Percentiles rank a stretch among this genome's conserved stretches.
Conservation (phyloP, 2,113 vertebrate species). For the Pygoscelis adeliae region DNA sequence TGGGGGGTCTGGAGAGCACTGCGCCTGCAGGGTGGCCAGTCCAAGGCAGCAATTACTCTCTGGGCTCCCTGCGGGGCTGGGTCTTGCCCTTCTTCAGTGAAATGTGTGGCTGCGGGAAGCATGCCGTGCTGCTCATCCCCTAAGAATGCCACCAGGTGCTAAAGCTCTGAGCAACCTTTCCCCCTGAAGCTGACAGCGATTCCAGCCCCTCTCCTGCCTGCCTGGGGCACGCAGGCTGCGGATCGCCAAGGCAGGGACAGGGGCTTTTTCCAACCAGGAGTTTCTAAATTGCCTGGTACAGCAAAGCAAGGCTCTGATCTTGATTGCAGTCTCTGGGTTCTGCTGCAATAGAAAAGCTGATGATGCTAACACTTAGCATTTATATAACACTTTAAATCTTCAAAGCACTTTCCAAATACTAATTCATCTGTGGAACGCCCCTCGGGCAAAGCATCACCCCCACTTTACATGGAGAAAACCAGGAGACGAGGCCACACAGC, state of each 20-base stretch:
- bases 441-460: neutral
- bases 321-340: neutral
- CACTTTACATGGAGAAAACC: neutral
- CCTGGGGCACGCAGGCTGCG: neutral
- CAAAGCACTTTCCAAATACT: neutral
- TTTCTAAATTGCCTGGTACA: neutral
- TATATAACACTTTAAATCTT: neutral
- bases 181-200: rapidly evolving
- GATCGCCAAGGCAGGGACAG: rapidly evolving
- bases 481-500: neutral
- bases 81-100: neutral
- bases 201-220: neutral
- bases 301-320: neutral
- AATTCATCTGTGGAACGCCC: neutral
- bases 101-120: rapidly evolving
- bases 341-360: neutral
- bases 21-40: neutral
- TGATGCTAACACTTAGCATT: neutral
- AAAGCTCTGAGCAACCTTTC: neutral
- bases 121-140: rapidly evolving
- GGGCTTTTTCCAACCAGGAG: neutral
- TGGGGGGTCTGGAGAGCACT: rapidly evolving
- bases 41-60: neutral
- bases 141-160: neutral
- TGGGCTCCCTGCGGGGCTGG: neutral